Percentiles rank a stretch among this genome's conserved stretches.
Conservation (phyloP, 2,113 vertebrate genomes). For the Neolamprologus caudopunctatus region DNA sequence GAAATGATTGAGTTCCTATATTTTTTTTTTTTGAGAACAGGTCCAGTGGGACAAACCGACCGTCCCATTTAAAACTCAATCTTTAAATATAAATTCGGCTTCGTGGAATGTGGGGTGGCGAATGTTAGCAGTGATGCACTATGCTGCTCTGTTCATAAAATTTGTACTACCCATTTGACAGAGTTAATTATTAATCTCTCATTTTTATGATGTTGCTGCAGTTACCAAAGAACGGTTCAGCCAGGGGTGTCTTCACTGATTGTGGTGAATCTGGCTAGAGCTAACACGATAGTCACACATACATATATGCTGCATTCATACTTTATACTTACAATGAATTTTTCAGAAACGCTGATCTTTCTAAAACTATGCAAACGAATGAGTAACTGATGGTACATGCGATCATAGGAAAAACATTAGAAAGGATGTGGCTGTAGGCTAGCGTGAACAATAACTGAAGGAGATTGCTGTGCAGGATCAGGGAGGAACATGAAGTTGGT, state of each 20-base stretch:
- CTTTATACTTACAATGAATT: not conserved
- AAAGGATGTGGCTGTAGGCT: not conserved
- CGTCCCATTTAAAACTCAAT: constrained; percentile 33
- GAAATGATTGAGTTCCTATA: constrained; percentile 22
- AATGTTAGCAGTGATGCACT: constrained; percentile 43
- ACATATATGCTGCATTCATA: not conserved
- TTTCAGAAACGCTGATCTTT: not conserved
- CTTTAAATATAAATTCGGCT: constrained; percentile 60
- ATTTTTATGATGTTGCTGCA: constrained; percentile 45
- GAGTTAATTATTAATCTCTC: constrained; percentile 60
- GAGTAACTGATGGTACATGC: not conserved
- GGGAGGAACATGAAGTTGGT: not conserved
- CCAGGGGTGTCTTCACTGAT: not conserved
- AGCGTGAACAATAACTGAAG: not conserved
- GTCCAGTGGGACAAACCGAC: constrained; percentile 35
- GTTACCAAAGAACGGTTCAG: constrained; percentile 14
- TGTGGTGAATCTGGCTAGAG: not conserved
- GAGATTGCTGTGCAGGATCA: not conserved
- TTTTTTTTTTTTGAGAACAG: constrained; percentile 32
- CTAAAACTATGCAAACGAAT: not conserved
- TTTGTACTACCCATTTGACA: constrained; percentile 64
- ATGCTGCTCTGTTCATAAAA: constrained; percentile 58
- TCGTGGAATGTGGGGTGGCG: constrained; percentile 38
- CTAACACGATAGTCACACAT: not conserved
- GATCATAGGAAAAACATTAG: not conserved